Percentiles rank a stretch among this genome's conserved stretches.
phyloP scores from a whole-genome alignment of 1,140 invertebrate species.

The Atta cephalotes region DNA sequence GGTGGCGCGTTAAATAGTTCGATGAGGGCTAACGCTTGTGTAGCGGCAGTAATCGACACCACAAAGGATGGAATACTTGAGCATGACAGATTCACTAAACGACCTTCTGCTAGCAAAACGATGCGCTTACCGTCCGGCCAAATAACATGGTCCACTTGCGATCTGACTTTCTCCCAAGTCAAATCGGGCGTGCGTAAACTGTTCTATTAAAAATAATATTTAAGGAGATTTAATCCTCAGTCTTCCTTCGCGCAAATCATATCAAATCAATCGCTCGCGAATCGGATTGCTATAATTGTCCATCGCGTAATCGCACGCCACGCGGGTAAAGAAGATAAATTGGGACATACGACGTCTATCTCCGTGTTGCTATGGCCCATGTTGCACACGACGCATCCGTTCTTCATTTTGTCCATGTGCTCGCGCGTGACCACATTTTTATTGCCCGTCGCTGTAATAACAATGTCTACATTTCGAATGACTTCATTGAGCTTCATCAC shows the following conservation, averaged over 20 bases:
- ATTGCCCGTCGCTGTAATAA: slow-evolving; percentile 98
- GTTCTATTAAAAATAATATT: slow-evolving; percentile 88
- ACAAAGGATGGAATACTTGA: slow-evolving; percentile 99
- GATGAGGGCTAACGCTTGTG: slow-evolving; percentile 97
- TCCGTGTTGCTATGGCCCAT: slow-evolving; percentile 99
- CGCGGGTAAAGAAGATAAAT: slow-evolving; percentile 28
- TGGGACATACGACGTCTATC: slow-evolving; percentile 95
- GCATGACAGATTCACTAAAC: slow-evolving; percentile 98
- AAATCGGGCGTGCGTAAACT: slow-evolving; percentile 96
- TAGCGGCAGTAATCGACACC: slow-evolving; percentile 97
- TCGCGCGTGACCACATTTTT: slow-evolving; percentile 98
- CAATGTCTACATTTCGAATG: slow-evolving; percentile 96
- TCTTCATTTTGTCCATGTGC: slow-evolving; percentile 99
- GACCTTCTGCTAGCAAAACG: slow-evolving; percentile 97
- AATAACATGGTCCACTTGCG: slow-evolving; percentile 98
- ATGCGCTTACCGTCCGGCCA: slow-evolving; percentile 97
- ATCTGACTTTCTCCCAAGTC: slow-evolving; percentile 98
- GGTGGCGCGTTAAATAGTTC: slow-evolving; percentile 98
- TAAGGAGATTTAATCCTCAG: slow-evolving; percentile 70
- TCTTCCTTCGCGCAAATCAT: not conserved
- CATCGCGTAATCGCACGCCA: not conserved
- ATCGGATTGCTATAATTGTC: slow-evolving; percentile 7
- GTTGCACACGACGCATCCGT: slow-evolving; percentile 98
- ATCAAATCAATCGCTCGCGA: slow-evolving; percentile 34
- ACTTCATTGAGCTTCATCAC: slow-evolving; percentile 98